phyloP scores from a whole-genome alignment of 2,888 invertebrate genomes.

The Sphaerophoria taeniata region DNA sequence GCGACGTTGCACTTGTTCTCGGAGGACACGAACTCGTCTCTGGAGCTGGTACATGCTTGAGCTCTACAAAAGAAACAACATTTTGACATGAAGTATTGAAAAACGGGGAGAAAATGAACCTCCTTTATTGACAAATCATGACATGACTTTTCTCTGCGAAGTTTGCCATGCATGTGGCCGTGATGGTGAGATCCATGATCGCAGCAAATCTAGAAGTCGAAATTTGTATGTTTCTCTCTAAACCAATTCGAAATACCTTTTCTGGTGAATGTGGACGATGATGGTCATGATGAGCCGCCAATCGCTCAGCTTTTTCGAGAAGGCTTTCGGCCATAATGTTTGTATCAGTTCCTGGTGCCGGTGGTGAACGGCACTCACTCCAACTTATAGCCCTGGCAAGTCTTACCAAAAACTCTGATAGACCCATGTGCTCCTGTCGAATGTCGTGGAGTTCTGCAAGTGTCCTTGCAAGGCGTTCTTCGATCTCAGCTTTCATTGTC shows the following conservation, averaged over 20 bases:
- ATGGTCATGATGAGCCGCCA: conserved; percentile 80
- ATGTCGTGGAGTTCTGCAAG: conserved; percentile 90
- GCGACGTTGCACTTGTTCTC: conserved; percentile 95
- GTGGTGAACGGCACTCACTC: conserved; percentile 81
- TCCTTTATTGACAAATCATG: conserved; percentile 92
- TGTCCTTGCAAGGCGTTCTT: conserved; percentile 89
- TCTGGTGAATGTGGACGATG: conserved; percentile 72
- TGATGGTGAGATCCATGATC: conserved; percentile 76
- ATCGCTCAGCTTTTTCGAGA: conserved; percentile 92
- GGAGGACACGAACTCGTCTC: conserved; percentile 91
- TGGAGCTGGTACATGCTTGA: conserved; percentile 95
- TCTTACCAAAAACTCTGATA: conserved; percentile 92
- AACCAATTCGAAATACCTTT: conserved; percentile 74
- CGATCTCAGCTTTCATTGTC: conserved; percentile 88
- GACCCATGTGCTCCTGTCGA: conserved; percentile 81
- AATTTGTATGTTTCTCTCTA: neutral
- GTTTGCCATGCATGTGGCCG: conserved; percentile 84
- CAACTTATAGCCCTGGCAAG: conserved; percentile 89
- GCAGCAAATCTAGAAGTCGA: conserved; percentile 76
- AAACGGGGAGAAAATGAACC: conserved; percentile 83
- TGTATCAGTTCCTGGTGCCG: conserved; percentile 81
- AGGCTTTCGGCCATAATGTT: conserved; percentile 88
- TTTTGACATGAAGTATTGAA: neutral
- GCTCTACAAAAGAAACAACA: conserved; percentile 84
- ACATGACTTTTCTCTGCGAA: conserved; percentile 90